Conservation (phyloP, 2,797 vertebrate species). For the Syngnathus rostellatus region DNA sequence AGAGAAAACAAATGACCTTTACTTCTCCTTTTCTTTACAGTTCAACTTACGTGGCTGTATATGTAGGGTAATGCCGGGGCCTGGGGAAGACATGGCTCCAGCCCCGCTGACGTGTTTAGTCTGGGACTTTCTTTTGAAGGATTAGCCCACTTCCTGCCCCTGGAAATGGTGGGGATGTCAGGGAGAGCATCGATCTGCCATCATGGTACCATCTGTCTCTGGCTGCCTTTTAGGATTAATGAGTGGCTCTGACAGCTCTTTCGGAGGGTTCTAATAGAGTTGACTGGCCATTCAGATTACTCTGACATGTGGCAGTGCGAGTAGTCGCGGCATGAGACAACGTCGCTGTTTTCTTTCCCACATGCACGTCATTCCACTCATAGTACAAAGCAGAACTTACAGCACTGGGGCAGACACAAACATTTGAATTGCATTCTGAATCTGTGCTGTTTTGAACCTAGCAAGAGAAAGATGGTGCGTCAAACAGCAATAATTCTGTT, state of each 20-base stretch:
- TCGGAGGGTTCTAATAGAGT: constrained; percentile 41
- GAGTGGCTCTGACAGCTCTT: constrained; percentile 60
- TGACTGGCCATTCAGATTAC: constrained; percentile 46
- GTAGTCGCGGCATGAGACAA: constrained; percentile 6
- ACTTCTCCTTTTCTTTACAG: constrained; percentile 24
- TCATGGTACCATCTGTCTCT: constrained; percentile 67
- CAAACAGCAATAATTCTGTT: not conserved
- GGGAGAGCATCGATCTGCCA: constrained; percentile 57
- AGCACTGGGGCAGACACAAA: not conserved
- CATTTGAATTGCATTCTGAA: not conserved
- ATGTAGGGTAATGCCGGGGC: constrained; percentile 17
- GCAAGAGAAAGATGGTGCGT: not conserved
- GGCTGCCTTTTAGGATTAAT: constrained; percentile 64
- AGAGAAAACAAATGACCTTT: constrained; percentile 47
- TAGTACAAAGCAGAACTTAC: not conserved
- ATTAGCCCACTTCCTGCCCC: constrained; percentile 61
- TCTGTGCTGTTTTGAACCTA: not conserved
- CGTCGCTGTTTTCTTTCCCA: constrained; percentile 7
- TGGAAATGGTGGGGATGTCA: constrained; percentile 29
- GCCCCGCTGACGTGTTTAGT: constrained; percentile 48
- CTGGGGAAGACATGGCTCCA: constrained; percentile 17
- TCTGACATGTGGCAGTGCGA: constrained; percentile 42
- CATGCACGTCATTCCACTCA: constrained; percentile 1
- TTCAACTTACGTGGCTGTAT: constrained; percentile 28
- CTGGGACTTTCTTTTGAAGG: constrained; percentile 57